Evolutionary conservation across 2,797 vertebrate species (phyloP).

Genomic region (Epinephelus awoara): DNA sequence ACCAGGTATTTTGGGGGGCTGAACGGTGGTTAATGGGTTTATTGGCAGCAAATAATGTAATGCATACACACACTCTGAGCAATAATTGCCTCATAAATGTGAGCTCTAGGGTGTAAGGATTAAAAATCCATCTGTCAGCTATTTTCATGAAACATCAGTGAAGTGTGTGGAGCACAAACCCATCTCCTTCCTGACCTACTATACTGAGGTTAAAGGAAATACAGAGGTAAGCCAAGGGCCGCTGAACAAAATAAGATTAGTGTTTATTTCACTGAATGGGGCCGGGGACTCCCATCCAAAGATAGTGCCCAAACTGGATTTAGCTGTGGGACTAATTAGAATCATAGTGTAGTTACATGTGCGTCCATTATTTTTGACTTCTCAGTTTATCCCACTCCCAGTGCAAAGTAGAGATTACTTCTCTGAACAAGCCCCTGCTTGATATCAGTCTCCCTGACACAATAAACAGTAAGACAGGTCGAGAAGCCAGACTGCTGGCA

Average conservation of each 20-base stretch:
- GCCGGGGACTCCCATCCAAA: conserved; percentile 9
- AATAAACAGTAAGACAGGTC: conserved; percentile 17
- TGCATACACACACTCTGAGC: neutral
- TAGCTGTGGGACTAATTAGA: conserved; percentile 1
- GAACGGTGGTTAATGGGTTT: neutral
- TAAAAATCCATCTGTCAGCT: conserved; percentile 18
- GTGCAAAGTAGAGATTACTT: neutral
- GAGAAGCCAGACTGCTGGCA: conserved; percentile 32
- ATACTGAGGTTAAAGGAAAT: conserved; percentile 28
- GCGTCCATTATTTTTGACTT: neutral
- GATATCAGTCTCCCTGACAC: conserved; percentile 12
- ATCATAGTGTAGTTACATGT: neutral
- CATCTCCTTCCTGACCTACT: neutral
- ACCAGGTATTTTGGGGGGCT: neutral
- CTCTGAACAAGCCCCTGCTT: conserved; percentile 18
- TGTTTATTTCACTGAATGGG: conserved; percentile 33
- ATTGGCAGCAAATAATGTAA: conserved; percentile 9
- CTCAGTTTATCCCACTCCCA: neutral
- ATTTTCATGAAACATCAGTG: conserved; percentile 14
- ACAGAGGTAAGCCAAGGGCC: conserved; percentile 9
- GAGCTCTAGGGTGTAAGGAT: neutral
- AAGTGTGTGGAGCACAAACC: neutral
- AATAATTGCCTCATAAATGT: neutral
- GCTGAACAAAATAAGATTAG: conserved; percentile 36
- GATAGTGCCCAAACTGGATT: conserved; percentile 7